Evolutionary conservation across 2,797 vertebrate species (phyloP).

Genomic region (Ptychadena robeensis): DNA sequence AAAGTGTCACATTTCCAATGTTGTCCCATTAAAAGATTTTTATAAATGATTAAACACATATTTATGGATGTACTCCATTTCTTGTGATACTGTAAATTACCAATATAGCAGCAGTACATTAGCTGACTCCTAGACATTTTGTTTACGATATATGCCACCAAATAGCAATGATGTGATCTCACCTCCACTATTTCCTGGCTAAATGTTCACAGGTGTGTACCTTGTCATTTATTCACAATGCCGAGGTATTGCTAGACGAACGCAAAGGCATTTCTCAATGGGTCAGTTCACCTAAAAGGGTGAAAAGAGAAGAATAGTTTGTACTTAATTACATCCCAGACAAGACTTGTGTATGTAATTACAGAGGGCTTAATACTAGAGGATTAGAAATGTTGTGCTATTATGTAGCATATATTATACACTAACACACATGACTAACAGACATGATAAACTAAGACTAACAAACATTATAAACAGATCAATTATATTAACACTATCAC

Average conservation of each 20-base stretch:
- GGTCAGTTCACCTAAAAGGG: constrained; percentile 31
- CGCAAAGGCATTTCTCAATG: constrained; percentile 6
- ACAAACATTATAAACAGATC: too few species aligned
- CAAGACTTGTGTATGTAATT: constrained; percentile 36
- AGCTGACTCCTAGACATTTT: background rate
- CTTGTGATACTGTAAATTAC: too few species aligned
- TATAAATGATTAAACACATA: too few species aligned
- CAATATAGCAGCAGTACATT: background rate
- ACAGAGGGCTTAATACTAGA: constrained; percentile 8
- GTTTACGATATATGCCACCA: constrained; percentile 8
- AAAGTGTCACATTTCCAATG: too few species aligned
- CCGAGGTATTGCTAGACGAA: background rate
- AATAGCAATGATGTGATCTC: constrained; percentile 16
- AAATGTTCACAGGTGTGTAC: constrained; percentile 32
- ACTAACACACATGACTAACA: background rate
- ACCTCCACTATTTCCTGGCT: background rate
- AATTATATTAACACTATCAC: background rate
- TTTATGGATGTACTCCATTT: too few species aligned
- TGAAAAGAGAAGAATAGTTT: background rate
- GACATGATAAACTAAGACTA: too few species aligned
- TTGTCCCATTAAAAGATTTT: too few species aligned
- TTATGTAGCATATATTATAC: constrained; percentile 19
- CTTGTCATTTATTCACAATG: constrained; percentile 25
- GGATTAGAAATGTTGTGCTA: constrained; percentile 26
- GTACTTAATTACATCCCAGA: constrained; percentile 21